Percentiles rank a stretch among this genome's conserved stretches.
phyloP scores from a whole-genome alignment of 2,113 vertebrate genomes.

The Numenius arquata region DNA sequence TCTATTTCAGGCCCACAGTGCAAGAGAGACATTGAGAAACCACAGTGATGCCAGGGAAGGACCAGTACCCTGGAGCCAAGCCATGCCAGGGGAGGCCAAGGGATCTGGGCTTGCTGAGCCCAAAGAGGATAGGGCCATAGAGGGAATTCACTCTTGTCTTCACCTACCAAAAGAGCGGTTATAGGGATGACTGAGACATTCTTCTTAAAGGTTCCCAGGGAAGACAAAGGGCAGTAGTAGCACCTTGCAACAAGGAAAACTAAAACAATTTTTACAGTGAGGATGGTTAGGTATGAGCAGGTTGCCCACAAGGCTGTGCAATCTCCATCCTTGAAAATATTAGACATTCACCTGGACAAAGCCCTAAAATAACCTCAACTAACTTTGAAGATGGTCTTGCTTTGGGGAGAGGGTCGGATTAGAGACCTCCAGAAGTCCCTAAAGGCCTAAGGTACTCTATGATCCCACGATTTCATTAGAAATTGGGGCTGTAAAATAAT shows the following conservation, averaged over 20 bases:
- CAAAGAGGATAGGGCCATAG: background rate
- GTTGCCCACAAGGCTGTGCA: background rate
- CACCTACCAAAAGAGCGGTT: fast-evolving
- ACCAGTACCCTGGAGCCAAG: fast-evolving
- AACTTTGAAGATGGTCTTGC: background rate
- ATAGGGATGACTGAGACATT: background rate
- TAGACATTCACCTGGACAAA: background rate
- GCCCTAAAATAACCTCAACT: background rate
- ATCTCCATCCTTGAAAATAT: background rate
- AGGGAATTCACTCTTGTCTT: background rate
- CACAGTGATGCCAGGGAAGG: fast-evolving
- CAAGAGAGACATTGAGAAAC: background rate
- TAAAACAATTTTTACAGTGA: background rate
- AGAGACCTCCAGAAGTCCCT: background rate
- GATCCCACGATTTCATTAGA: background rate
- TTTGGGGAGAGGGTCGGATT: background rate
- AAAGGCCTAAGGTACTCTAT: background rate
- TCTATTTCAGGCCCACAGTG: background rate
- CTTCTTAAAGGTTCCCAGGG: background rate
- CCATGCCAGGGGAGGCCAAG: background rate
- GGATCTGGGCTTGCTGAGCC: background rate
- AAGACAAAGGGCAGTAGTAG: background rate
- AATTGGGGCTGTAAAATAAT: background rate
- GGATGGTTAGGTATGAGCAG: background rate
- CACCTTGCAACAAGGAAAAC: background rate